These are phyloP conservation scores for Hydractinia echinata DNA, from an alignment of 30 jellyfish, hydroid and myxozoan species.

Conservation along the genomic window DNA sequence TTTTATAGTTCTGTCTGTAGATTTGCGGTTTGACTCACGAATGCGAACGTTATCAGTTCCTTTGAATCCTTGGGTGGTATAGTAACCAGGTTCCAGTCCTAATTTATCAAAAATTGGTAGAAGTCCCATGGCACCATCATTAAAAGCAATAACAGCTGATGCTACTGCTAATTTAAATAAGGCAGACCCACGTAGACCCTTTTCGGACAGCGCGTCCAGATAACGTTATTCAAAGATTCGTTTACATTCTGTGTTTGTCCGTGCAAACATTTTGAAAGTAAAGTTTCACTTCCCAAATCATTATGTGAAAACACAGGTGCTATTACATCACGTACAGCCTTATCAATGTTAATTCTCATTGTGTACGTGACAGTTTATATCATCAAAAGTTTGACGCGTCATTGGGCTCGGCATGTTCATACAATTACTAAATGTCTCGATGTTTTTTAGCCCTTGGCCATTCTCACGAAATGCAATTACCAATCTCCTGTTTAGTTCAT, in stretches of 20 bases:
- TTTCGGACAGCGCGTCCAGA: conserved; percentile 33
- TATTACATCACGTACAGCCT: conserved; percentile 34
- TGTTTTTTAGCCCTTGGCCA: conserved; percentile 11
- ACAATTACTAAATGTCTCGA: conserved; percentile 7
- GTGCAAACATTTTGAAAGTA: conserved; percentile 30
- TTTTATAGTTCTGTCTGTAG: background rate
- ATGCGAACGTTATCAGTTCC: conserved; percentile 6
- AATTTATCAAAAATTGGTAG: conserved; percentile 18
- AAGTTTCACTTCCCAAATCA: conserved; percentile 41
- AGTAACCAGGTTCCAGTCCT: conserved; percentile 27
- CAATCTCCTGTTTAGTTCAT: background rate
- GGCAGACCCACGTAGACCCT: conserved; percentile 27
- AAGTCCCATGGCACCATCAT: conserved; percentile 31
- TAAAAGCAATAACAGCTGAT: conserved; percentile 41
- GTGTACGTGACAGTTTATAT: background rate
- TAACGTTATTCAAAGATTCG: conserved; percentile 28
- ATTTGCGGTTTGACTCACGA: conserved; percentile 1
- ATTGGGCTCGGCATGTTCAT: conserved; percentile 5
- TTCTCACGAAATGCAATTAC: conserved; percentile 7
- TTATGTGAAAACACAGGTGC: conserved; percentile 39
- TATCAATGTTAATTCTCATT: conserved; percentile 18
- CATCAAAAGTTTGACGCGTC: conserved; percentile 5
- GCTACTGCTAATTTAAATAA: conserved; percentile 25
- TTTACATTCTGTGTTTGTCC: conserved; percentile 40
- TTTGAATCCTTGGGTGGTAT: conserved; percentile 18